These are phyloP conservation scores for Plebejus melissa DNA, from an alignment of 2,888 invertebrate species.

Conservation along the genomic window DNA sequence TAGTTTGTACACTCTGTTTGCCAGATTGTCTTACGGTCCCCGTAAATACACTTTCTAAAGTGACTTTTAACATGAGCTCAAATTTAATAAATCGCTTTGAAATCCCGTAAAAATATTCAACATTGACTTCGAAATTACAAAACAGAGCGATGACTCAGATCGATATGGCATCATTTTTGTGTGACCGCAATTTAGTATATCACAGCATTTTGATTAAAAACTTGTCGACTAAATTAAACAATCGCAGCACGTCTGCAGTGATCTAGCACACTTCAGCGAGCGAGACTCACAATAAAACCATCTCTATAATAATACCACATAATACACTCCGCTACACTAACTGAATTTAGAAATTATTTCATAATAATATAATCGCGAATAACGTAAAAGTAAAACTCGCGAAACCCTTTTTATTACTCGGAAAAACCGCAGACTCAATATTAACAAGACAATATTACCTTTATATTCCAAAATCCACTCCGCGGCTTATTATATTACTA, in stretches of 20 bases:
- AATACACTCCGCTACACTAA: conserved; percentile 11
- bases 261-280: conserved; percentile 13
- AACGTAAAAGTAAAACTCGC: background rate
- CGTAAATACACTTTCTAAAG: background rate
- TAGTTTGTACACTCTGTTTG: no score
- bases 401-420: background rate
- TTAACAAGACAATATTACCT: background rate
- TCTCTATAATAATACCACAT: conserved; percentile 12
- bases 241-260: conserved; percentile 10
- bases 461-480: background rate
- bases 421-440: conserved; percentile 4
- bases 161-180: conserved; percentile 11
- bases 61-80: background rate
- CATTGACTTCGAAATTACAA: background rate
- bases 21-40: no score
- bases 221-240: conserved; percentile 22
- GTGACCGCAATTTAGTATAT: conserved; percentile 23
- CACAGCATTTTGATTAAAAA: conserved; percentile 21
- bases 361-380: no score
- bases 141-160: conserved; percentile 10
- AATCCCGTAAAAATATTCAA: background rate
- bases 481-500: conserved; percentile 6
- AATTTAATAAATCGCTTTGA: background rate
- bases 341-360: background rate
- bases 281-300: conserved; percentile 3